A percentile compares a stretch with the other conserved stretches of the same genome.
Evolutionary conservation across 2,888 invertebrate species (phyloP).

Genomic region (Seira sanloemensis): DNA sequence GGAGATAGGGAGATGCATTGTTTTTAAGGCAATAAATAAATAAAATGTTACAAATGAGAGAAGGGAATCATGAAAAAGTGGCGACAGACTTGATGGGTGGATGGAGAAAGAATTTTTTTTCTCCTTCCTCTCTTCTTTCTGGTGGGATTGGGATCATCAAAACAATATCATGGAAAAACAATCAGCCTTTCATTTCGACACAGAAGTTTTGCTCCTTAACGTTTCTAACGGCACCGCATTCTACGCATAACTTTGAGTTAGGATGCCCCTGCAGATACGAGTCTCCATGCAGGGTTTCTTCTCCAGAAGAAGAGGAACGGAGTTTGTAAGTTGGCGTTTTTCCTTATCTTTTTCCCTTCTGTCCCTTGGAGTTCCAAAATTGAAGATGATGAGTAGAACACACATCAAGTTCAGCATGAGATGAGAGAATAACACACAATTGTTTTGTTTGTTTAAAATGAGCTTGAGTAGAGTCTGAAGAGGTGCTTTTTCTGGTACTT

Average conservation of each 20-base stretch:
- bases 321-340: constrained; percentile 13
- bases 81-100: constrained; percentile 67
- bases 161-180: constrained; percentile 42
- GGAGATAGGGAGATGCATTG: constrained; percentile 56
- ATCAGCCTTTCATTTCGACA: constrained; percentile 29
- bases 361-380: constrained; percentile 46
- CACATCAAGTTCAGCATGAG: constrained; percentile 57
- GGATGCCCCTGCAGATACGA: constrained; percentile 15
- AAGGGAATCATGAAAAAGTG: constrained; percentile 59
- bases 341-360: constrained; percentile 42
- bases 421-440: constrained; percentile 26
- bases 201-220: constrained; percentile 17
- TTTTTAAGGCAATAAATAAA: constrained; percentile 70
- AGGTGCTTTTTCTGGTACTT: background rate
- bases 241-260: background rate
- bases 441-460: constrained; percentile 20
- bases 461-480: constrained; percentile 4
- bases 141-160: constrained; percentile 30
- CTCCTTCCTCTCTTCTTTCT: no score
- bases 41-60: constrained; percentile 67
- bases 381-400: constrained; percentile 59
- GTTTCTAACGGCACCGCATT: constrained; percentile 12
- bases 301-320: background rate
- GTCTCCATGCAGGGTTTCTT: constrained; percentile 52
- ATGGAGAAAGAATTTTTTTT: constrained; percentile 60